These are phyloP conservation scores for Tupiocoris notatus DNA, from an alignment of 2,888 invertebrate species.

Conservation along the genomic window DNA sequence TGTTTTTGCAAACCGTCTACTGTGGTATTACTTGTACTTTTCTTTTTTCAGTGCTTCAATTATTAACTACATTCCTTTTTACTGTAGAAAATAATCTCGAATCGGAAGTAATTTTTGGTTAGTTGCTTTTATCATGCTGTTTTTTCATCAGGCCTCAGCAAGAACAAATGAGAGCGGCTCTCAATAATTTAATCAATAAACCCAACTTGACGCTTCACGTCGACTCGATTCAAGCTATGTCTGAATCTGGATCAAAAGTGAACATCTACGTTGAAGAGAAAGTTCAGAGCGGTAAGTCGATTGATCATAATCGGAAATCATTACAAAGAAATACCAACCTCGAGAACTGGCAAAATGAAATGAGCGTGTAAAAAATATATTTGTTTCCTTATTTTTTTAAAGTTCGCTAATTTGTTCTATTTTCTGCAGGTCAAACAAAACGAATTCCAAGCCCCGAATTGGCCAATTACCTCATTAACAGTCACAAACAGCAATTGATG, in stretches of 20 bases:
- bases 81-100: no score
- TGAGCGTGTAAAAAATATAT: no score
- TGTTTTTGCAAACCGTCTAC: no score
- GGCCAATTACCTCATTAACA: conserved; percentile 67
- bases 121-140: no score
- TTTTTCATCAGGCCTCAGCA: conserved; percentile 66
- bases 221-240: conserved; percentile 73
- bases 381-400: no score
- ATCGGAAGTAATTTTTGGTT: no score
- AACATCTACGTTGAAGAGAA: conserved; percentile 73
- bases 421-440: conserved; percentile 62
- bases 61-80: no score
- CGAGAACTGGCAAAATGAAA: no score
- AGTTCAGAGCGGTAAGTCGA: conserved; percentile 56
- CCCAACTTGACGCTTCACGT: conserved; percentile 77
- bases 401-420: no score
- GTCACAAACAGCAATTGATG: conserved; percentile 69
- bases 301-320: neutral
- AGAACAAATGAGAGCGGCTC: conserved; percentile 65
- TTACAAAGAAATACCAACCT: no score
- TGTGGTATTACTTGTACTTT: no score
- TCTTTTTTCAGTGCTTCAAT: no score
- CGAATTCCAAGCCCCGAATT: conserved; percentile 73
- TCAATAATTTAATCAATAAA: conserved; percentile 75
- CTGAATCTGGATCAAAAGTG: conserved; percentile 77